phyloP scores from a whole-genome alignment of 2,113 vertebrate genomes.

The Etheostoma cragini region DNA sequence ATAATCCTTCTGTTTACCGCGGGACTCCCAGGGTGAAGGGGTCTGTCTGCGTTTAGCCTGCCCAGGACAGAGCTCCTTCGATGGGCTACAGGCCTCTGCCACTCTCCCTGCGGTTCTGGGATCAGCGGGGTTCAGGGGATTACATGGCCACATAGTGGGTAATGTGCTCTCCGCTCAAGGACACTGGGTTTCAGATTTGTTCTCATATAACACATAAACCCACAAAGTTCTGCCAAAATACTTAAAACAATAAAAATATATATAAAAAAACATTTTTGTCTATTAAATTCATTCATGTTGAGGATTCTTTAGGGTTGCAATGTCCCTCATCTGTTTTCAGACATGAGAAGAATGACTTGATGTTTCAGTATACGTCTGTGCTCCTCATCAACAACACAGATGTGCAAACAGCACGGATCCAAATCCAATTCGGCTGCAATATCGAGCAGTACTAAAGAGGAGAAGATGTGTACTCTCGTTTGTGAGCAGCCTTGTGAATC shows the following conservation, averaged over 20 bases:
- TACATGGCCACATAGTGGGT: slow-evolving; percentile 54
- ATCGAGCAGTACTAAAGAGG: slow-evolving; percentile 42
- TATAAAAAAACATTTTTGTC: not conserved
- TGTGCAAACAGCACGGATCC: not conserved
- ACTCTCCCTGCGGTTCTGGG: slow-evolving; percentile 44
- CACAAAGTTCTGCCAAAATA: not conserved
- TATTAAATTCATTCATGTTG: not conserved
- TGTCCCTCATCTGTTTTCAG: slow-evolving; percentile 4
- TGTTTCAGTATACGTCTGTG: slow-evolving; percentile 15
- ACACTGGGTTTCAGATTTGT: slow-evolving; percentile 1
- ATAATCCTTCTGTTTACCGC: slow-evolving; percentile 36
- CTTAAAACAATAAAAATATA: no score
- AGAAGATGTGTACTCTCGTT: slow-evolving; percentile 22
- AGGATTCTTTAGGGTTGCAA: slow-evolving; percentile 3
- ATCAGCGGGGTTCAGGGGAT: slow-evolving; percentile 54
- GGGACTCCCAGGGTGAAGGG: slow-evolving; percentile 36
- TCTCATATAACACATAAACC: not conserved
- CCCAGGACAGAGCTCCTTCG: slow-evolving; percentile 29
- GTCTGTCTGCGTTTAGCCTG: slow-evolving; percentile 56
- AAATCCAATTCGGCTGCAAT: slow-evolving; percentile 40
- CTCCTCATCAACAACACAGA: slow-evolving; percentile 33
- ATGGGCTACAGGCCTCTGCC: slow-evolving; percentile 24
- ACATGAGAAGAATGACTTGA: slow-evolving; percentile 33
- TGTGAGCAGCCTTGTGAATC: slow-evolving; percentile 19
- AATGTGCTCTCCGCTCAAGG: slow-evolving; percentile 1